A percentile compares a stretch with the other conserved stretches of the same genome.
These are phyloP conservation scores for Oppia nitens DNA, from an alignment of 1,140 invertebrate genomes.

Conservation along the genomic window DNA sequence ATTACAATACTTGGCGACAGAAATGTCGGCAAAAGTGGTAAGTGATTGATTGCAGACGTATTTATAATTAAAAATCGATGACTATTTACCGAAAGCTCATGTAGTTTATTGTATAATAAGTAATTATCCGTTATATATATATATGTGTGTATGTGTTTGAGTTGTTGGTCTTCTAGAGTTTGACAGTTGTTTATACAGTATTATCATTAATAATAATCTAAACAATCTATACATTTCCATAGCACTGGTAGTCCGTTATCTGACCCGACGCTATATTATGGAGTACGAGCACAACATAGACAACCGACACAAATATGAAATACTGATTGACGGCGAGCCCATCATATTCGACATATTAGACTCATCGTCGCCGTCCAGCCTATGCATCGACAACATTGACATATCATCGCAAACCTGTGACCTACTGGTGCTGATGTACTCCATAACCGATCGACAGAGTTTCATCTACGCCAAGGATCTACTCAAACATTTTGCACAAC, in stretches of 20 bases:
- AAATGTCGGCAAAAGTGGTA: constrained; percentile 73
- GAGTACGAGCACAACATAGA: constrained; percentile 80
- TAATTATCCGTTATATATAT: too few species aligned
- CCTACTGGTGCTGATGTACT: constrained; percentile 70
- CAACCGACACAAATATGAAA: constrained; percentile 75
- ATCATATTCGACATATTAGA: constrained; percentile 81
- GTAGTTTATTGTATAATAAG: too few species aligned
- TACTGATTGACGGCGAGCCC: constrained; percentile 71
- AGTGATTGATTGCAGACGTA: too few species aligned
- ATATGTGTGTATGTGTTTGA: too few species aligned
- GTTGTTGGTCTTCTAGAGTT: too few species aligned
- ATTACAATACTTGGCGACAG: constrained; percentile 67
- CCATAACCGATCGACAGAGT: constrained; percentile 67
- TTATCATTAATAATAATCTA: not conserved
- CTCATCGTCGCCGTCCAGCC: constrained; percentile 35
- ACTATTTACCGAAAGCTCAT: too few species aligned
- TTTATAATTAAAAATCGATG: too few species aligned
- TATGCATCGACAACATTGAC: constrained; percentile 22
- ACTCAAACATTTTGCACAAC: constrained; percentile 40
- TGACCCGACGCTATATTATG: constrained; percentile 74
- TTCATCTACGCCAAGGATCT: constrained; percentile 65
- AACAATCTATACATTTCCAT: constrained; percentile 24
- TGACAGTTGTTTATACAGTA: not conserved
- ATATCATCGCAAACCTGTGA: constrained; percentile 74
- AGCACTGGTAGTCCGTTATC: constrained; percentile 71